Evolutionary conservation across 2,888 invertebrate genomes (phyloP).

Genomic region (Arrhopalites spinosus): DNA sequence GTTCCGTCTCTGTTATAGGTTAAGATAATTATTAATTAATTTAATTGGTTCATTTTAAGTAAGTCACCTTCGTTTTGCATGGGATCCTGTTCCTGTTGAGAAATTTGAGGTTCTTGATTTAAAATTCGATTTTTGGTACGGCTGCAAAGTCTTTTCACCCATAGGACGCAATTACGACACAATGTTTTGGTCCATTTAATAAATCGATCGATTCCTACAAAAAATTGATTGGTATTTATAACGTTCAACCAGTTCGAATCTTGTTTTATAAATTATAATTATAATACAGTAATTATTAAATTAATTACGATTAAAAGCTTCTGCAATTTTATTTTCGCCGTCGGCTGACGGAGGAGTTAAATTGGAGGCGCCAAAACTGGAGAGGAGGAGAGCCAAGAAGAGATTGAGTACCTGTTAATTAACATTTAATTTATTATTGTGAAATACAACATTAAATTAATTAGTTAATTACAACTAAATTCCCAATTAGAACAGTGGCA

Average conservation of each 20-base stretch:
- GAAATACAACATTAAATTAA: too few species aligned
- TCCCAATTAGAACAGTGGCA: conserved; percentile 97
- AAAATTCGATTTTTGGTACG: conserved; percentile 84
- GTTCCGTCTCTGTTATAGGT: too few species aligned
- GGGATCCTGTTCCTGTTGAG: too few species aligned
- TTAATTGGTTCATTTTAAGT: too few species aligned
- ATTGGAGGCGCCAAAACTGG: conserved; percentile 97
- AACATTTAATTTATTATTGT: neutral
- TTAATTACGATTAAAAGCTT: conserved; percentile 94
- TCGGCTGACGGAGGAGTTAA: conserved; percentile 90
- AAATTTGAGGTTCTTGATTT: too few species aligned
- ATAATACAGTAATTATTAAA: too few species aligned
- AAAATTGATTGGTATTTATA: too few species aligned
- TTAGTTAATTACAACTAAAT: conserved; percentile 78
- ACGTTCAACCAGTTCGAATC: too few species aligned
- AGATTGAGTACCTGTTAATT: conserved; percentile 80
- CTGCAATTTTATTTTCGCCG: conserved; percentile 95
- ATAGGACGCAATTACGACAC: conserved; percentile 32
- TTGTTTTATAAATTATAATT: too few species aligned
- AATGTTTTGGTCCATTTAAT: conserved; percentile 77
- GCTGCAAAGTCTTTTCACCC: conserved; percentile 33
- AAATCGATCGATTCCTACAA: conserved; percentile 75
- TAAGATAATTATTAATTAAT: too few species aligned
- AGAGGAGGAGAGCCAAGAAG: conserved; percentile 99
- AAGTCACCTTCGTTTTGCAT: too few species aligned